Evolutionary conservation across 2,888 invertebrate genomes (phyloP), one percentile per base, ranked within the genome.

Genomic region (Agriotes lineatus): DNA sequence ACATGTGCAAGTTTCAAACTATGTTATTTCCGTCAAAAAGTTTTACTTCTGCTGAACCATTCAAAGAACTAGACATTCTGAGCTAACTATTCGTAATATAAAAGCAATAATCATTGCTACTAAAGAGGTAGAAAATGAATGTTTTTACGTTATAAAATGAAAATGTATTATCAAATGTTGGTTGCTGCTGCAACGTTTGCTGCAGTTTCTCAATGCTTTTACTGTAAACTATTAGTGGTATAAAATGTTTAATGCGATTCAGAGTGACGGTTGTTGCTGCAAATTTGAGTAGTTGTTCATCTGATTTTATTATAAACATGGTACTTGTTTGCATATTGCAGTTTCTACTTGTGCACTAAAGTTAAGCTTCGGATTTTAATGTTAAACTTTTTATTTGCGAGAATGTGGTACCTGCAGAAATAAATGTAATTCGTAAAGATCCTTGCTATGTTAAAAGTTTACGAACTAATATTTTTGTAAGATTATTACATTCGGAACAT

Each of bases 131-230:
- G 22, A 20, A 10, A 39, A 12, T 39, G 39, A 22, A 20, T 57
- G 39, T 57, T 57, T 57, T 57, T 57, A 57, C 20, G 37, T 57
- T 57, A 57, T 57, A 57, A 16, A 50, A 50, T 48, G 54, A 56
- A 20, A n/a, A 9, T 52, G 33, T 35, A 19, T 39, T 9, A 25
- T 35, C n/a, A 5, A 30, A 35, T 9, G 16, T 33, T 57, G 19
- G 20, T 57, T 20, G 19, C 37, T 57, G 37, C 20, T 42, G 22
- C 39, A n/a, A 20, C 57, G 39, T 57, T 56, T 56, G 35, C 37
- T 42, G 39, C 10, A 14, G 10, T 33, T 35, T 48, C 20, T 33
- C 39, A 57, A 10, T 57, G 57, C 57, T 57, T 57, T 39, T 16
- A 37, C 20, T 39, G 39, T 57, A 42, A 37, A 35, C 9, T 9